Conservation (phyloP, 2,113 vertebrate species). For the Gobiocypris rarus region DNA sequence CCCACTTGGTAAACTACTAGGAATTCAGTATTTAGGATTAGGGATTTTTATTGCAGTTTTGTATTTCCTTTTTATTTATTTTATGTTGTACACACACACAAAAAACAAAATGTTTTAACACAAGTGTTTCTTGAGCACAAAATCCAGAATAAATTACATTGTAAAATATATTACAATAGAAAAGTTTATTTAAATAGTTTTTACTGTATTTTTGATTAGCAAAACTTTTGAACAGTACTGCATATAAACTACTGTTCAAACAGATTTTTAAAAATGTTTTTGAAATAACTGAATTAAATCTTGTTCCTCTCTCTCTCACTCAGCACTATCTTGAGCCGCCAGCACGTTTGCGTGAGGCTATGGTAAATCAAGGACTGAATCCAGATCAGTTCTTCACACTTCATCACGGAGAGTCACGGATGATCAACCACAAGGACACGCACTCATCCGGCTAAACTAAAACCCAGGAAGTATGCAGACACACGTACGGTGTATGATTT, state of each 20-base stretch:
- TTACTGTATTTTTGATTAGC: not conserved
- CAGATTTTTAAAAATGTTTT: no score
- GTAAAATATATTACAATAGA: not conserved
- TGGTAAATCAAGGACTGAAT: slow-evolving; percentile 83
- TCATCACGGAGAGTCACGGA: slow-evolving; percentile 88
- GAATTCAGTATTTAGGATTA: not conserved
- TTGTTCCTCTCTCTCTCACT: slow-evolving; percentile 34
- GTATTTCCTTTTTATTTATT: no score
- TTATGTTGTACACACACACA: not conserved
- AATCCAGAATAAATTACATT: not conserved
- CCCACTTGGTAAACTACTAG: not conserved
- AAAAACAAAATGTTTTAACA: not conserved
- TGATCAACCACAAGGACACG: slow-evolving; percentile 70
- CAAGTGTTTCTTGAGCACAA: not conserved
- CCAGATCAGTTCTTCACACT: slow-evolving; percentile 88
- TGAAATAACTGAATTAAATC: no score
- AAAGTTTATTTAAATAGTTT: not conserved
- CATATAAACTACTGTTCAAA: not conserved
- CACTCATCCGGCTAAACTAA: not conserved
- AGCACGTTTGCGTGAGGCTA: slow-evolving; percentile 81
- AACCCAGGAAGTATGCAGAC: not conserved
- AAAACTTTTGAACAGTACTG: not conserved
- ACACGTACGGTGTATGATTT: not conserved
- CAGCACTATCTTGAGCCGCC: slow-evolving; percentile 95
- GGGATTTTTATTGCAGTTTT: not conserved